A percentile compares a stretch with the other conserved stretches of the same genome.
Evolutionary conservation across 2,113 vertebrate species (phyloP).

Genomic region (Arothron firmamentum): DNA sequence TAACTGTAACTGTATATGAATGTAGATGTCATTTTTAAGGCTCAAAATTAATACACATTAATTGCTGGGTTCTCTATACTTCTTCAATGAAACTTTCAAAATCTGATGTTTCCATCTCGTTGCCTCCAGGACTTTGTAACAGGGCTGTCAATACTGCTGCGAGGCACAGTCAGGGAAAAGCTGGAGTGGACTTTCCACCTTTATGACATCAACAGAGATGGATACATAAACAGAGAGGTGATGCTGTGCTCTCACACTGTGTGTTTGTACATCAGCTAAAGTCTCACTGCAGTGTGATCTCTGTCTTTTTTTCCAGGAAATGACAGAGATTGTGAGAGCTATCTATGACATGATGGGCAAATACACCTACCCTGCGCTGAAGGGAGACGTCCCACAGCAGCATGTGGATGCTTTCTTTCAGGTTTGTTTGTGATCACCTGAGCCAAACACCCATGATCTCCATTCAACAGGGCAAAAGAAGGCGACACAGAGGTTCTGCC

Average conservation of each 20-base stretch:
- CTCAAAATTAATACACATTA: too few species aligned
- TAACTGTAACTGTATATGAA: too few species aligned
- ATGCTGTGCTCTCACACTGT: not conserved
- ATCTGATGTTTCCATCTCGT: not conserved
- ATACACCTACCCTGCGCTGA: slow-evolving; percentile 93
- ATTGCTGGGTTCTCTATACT: not conserved
- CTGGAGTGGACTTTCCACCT: slow-evolving; percentile 96
- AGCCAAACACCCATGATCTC: not conserved
- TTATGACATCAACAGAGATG: slow-evolving; percentile 96
- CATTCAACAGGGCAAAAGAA: not conserved
- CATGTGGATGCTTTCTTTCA: slow-evolving; percentile 96
- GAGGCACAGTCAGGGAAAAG: slow-evolving; percentile 91
- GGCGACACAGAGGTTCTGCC: too few species aligned
- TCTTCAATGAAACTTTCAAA: not conserved
- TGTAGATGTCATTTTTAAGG: too few species aligned
- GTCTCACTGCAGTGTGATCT: not conserved
- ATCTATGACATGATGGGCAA: slow-evolving; percentile 99
- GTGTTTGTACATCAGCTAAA: not conserved
- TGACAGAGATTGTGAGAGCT: slow-evolving; percentile 95
- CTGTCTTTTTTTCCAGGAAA: slow-evolving; percentile 78
- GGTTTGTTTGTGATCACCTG: slow-evolving; percentile 64
- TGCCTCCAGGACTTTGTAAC: slow-evolving; percentile 88
- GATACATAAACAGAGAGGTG: slow-evolving; percentile 95
- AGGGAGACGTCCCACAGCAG: slow-evolving; percentile 89
- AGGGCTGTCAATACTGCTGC: slow-evolving; percentile 87